Base-by-base conservation (phyloP, 2,888 invertebrate genomes). In the Drosophila maculinotata region DNA sequence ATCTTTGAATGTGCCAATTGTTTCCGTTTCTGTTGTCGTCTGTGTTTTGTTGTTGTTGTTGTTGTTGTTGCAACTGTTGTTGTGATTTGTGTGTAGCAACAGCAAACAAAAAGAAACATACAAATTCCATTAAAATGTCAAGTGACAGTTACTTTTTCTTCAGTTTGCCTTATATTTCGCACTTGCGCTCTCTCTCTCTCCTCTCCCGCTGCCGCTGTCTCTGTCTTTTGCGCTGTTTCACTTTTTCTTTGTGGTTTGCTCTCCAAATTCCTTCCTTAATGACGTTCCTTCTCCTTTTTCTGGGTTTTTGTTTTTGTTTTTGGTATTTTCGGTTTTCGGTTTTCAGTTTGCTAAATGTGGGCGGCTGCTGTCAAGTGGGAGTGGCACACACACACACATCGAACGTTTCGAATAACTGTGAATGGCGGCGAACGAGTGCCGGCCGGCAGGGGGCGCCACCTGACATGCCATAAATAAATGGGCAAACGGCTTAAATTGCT, bases 81-180 rank as follows among this genome's bases (percentile, higher is more conserved):
- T 31, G 30, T 33, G 7, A 14, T 28, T 26, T 42, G 14, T 39
- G 17, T 30, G 42, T 10, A 31, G 41, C 14, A 30, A 35, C 20
- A 23, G 30, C 17, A 52, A 25, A 44, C 79, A 71, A 83, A 77
- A 68, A 60, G 25, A 54, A 81, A 79, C 81, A 85, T 76, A 65
- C 57, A 76, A 82, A 66, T 75, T 71, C 79, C 79, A 81, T 81
- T 81, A 85, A 85, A 79, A 74, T 76, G 71, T 67, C 69, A 84
- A 81, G 71, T 81, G 69, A 62, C 82, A 68, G 52, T 58, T 58
- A 58, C 23, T 42, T 44, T 45, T 45, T 45, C 8, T 28, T 30
- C 15, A 39, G 10, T 20, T 20, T 44, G 9, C n/a, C 44, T n/a
- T 7, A n/a, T 3, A 7, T 3, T 12, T n/a, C 17, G 0, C 25